Percentiles rank a stretch among this genome's conserved stretches.
Conservation (phyloP, 2,888 invertebrate species). For the Drosophila neoperkinsi region DNA sequence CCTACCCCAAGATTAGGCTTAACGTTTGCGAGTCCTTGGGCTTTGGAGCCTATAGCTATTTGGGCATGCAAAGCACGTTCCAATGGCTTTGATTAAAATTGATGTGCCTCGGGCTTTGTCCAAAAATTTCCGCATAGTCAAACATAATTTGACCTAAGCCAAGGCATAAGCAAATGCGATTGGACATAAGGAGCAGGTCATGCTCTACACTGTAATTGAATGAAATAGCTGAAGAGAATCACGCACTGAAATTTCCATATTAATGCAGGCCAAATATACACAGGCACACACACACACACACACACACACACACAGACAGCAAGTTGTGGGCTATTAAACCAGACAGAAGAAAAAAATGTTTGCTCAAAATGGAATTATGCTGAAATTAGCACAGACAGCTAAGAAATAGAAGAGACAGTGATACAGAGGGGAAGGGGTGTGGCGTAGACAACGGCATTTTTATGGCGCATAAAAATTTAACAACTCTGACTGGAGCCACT, state of each 20-base stretch:
- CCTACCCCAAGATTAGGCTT: not conserved
- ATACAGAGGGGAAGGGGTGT: not conserved
- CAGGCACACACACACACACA: conserved; percentile 19
- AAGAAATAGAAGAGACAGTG: conserved; percentile 10
- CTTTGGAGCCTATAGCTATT: conserved; percentile 29
- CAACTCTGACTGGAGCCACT: conserved; percentile 68
- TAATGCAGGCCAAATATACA: conserved; percentile 53
- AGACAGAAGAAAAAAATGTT: conserved; percentile 16
- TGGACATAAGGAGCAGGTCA: conserved; percentile 58
- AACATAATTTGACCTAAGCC: conserved; percentile 77
- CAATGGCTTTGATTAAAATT: conserved; percentile 74
- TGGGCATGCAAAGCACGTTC: conserved; percentile 69
- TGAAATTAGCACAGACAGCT: conserved; percentile 63
- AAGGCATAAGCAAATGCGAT: conserved; percentile 69
- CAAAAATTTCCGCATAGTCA: conserved; percentile 74
- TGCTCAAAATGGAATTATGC: conserved; percentile 61
- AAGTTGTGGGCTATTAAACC: conserved; percentile 56
- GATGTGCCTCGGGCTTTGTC: conserved; percentile 72
- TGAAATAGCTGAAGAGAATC: conserved; percentile 65
- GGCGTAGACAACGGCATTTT: conserved; percentile 34
- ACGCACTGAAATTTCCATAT: conserved; percentile 71
- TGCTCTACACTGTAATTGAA: conserved; percentile 64
- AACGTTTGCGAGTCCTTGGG: conserved; percentile 8
- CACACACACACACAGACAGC: conserved; percentile 11
- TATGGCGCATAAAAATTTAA: conserved; percentile 72